Conservation (phyloP, 2,888 invertebrate genomes). For the Drosophila anomalata region DNA sequence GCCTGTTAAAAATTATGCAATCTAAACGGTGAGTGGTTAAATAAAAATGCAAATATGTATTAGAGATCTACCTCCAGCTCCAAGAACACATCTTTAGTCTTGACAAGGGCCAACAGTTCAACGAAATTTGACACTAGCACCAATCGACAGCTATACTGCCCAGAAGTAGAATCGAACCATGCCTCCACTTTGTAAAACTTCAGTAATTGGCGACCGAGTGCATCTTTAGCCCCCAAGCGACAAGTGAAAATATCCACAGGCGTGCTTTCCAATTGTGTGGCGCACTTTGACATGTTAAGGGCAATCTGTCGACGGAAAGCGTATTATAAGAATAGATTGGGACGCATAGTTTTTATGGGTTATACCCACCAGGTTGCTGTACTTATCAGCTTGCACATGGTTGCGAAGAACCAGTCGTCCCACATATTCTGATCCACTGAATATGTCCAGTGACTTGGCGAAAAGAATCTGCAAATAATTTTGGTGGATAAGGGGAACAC, state of each 20-base stretch:
- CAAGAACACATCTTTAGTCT: slow-evolving; percentile 81
- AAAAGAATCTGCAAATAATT: slow-evolving; percentile 81
- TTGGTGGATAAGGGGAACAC: neutral
- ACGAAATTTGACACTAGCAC: slow-evolving; percentile 75
- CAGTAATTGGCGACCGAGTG: slow-evolving; percentile 72
- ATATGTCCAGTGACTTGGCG: slow-evolving; percentile 82
- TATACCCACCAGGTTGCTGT: slow-evolving; percentile 82
- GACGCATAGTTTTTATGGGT: neutral
- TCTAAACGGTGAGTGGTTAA: slow-evolving; percentile 11
- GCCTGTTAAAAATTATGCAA: slow-evolving; percentile 67
- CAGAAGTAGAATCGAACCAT: slow-evolving; percentile 76
- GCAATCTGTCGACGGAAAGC: slow-evolving; percentile 73
- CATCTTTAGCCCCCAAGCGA: slow-evolving; percentile 78
- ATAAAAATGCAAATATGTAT: neutral
- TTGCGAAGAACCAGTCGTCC: slow-evolving; percentile 82
- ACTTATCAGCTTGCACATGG: slow-evolving; percentile 83
- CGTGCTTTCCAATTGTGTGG: slow-evolving; percentile 72
- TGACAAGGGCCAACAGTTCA: slow-evolving; percentile 80
- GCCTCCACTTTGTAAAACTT: slow-evolving; percentile 80
- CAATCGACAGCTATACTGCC: slow-evolving; percentile 82
- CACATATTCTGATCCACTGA: slow-evolving; percentile 82
- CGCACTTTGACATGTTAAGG: slow-evolving; percentile 81
- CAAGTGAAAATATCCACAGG: slow-evolving; percentile 81
- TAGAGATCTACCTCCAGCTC: slow-evolving; percentile 79
- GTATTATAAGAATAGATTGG: neutral